Evolutionary conservation across 1,140 invertebrate genomes (phyloP).

Genomic region (Dendroctonus ponderosae): DNA sequence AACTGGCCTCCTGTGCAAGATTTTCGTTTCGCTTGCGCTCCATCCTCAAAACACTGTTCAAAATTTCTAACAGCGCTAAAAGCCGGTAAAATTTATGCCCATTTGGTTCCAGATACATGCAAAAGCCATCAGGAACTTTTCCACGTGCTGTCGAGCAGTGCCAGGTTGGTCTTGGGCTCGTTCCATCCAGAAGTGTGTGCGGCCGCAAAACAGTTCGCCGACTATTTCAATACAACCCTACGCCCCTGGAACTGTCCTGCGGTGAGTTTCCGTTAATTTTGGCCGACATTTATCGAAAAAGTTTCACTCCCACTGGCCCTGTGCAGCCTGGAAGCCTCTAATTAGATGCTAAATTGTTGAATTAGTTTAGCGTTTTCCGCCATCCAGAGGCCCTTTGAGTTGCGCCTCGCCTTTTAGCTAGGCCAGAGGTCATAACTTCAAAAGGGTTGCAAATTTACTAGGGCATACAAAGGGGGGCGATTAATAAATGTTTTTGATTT

Average conservation of each 20-base stretch:
- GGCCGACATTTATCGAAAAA: too few species aligned
- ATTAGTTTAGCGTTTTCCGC: background rate
- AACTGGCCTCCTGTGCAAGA: too few species aligned
- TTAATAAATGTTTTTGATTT: too few species aligned
- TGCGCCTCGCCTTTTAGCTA: background rate
- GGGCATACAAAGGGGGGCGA: too few species aligned
- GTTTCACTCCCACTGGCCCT: too few species aligned
- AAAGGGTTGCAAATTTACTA: too few species aligned
- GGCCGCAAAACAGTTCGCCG: constrained; percentile 39
- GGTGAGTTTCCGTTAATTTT: constrained; percentile 35
- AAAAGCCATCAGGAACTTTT: constrained; percentile 39
- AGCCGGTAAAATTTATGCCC: too few species aligned
- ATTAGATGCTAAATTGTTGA: background rate
- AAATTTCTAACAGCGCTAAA: too few species aligned
- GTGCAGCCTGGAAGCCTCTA: background rate
- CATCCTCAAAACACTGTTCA: too few species aligned
- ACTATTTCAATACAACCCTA: constrained; percentile 43
- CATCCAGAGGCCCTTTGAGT: background rate
- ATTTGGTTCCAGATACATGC: constrained; percentile 44
- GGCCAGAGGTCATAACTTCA: background rate
- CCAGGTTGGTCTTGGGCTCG: constrained; percentile 40
- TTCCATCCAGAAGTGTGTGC: constrained; percentile 44
- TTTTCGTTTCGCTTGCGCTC: too few species aligned
- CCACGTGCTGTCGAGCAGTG: constrained; percentile 34
- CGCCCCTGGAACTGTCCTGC: constrained; percentile 47